Evolutionary conservation across 1,140 invertebrate genomes (phyloP), one percentile per base, ranked within the genome.

Genomic region (Drosophila simulans): DNA sequence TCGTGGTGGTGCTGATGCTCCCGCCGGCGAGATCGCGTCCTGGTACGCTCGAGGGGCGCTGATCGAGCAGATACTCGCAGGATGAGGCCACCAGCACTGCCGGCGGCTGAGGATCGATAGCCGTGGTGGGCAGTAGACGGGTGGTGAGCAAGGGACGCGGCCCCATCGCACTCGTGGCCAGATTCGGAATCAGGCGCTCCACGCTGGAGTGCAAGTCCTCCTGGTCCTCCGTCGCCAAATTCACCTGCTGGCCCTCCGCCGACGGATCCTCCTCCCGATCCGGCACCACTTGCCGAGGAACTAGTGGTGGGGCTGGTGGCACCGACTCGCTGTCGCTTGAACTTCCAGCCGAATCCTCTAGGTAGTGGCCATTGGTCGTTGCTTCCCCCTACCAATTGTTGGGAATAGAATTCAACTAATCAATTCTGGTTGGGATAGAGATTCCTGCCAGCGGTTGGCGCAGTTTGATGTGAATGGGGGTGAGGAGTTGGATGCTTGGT

Each of bases 401-500:
- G 75, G 91, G 90, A 92, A 92, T 92, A 92, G 91, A 92, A 91
- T 91, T 92, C 91, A 92, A 92, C 91, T 92, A 92, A 92, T 92
- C 91, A 92, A 92, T 92, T 92, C 91, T 92, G 91, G 91, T 91
- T 92, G 83, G 70, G 84, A 83, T 83, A 90, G 80, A 90, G 89
- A 85, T 68, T 83, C 60, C 81, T 76, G 80, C 66, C 80, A 68
- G 83, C 84, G 55, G 43, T 82, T 75, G 73, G 49, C 72, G 68
- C 59, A 45, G 17, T 58, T 63, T 51, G 46, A 49, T 27, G 63
- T 10, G 35, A 34, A 49, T 68, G 42, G 46, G 59, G 39, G 40
- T 60, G 59, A 60, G 17, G 40, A 39, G 54, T 31, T 68, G 11
- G 57, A 37, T 27, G 43, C 15, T 66, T 65, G 25, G 53, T 46